These are phyloP conservation scores for Pseudotriccus pelzelni DNA, from an alignment of 2,797 vertebrate species.

Conservation along the genomic window DNA sequence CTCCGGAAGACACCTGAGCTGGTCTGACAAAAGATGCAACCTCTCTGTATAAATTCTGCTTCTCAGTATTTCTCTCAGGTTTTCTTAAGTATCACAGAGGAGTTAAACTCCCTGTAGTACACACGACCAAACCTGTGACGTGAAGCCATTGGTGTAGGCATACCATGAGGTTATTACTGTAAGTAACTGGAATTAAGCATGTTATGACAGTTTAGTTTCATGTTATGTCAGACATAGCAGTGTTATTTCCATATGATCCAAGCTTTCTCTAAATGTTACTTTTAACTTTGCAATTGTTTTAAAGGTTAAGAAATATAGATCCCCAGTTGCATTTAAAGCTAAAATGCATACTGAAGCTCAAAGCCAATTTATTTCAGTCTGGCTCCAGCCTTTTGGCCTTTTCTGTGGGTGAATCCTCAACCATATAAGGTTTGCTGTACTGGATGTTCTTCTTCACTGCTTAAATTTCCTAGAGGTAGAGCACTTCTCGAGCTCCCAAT, in stretches of 20 bases:
- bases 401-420: not conserved
- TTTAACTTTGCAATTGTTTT: not conserved
- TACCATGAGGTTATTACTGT: not conserved
- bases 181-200: not conserved
- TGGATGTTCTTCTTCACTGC: not conserved
- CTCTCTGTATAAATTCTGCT: not conserved
- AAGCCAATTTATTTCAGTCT: not conserved
- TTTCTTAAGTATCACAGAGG: not conserved
- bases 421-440: not conserved
- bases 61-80: not conserved
- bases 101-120: not conserved
- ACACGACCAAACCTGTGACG: not conserved
- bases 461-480: not conserved
- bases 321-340: not conserved
- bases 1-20: not conserved
- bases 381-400: not conserved
- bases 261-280: not conserved
- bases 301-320: not conserved
- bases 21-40: not conserved
- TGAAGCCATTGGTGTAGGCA: not conserved
- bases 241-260: not conserved
- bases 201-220: not conserved
- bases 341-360: not conserved
- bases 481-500: not conserved
- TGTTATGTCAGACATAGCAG: not conserved